These are phyloP conservation scores for Ooceraea biroi DNA, from an alignment of 1,140 invertebrate genomes.

Conservation along the genomic window DNA sequence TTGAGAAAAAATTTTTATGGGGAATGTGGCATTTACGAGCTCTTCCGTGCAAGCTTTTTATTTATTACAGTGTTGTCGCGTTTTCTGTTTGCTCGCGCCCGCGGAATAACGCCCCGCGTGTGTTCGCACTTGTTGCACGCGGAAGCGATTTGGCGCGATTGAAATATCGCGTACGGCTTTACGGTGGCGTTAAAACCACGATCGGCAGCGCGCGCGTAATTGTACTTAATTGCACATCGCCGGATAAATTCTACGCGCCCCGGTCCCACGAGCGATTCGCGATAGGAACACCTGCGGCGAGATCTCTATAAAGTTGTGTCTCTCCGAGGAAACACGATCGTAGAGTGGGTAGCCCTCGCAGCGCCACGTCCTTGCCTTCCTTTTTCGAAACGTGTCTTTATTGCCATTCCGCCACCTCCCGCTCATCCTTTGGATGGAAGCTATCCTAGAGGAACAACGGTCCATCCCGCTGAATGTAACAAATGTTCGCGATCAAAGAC, in stretches of 20 bases:
- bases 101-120: background rate
- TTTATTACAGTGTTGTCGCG: slow-evolving; percentile 30
- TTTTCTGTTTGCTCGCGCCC: background rate
- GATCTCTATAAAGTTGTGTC: slow-evolving; percentile 57
- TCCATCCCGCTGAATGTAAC: slow-evolving; percentile 64
- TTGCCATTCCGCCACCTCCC: slow-evolving; percentile 43
- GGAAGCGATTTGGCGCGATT: slow-evolving; percentile 47
- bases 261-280: slow-evolving; percentile 10
- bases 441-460: slow-evolving; percentile 34
- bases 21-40: slow-evolving; percentile 12
- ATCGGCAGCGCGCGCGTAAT: slow-evolving; percentile 20
- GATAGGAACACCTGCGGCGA: slow-evolving; percentile 64
- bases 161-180: slow-evolving; percentile 53
- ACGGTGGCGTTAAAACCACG: slow-evolving; percentile 50
- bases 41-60: slow-evolving; percentile 11
- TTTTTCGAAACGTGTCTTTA: slow-evolving; percentile 44
- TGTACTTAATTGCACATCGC: slow-evolving; percentile 36
- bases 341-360: background rate
- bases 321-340: slow-evolving; percentile 52
- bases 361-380: slow-evolving; percentile 34
- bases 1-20: slow-evolving; percentile 15
- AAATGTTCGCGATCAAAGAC: slow-evolving; percentile 75
- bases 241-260: slow-evolving; percentile 38
- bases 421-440: slow-evolving; percentile 51
- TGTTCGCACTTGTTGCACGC: slow-evolving; percentile 49